phyloP scores from a whole-genome alignment of 1,140 invertebrate genomes.

The Pteromalus puparum region DNA sequence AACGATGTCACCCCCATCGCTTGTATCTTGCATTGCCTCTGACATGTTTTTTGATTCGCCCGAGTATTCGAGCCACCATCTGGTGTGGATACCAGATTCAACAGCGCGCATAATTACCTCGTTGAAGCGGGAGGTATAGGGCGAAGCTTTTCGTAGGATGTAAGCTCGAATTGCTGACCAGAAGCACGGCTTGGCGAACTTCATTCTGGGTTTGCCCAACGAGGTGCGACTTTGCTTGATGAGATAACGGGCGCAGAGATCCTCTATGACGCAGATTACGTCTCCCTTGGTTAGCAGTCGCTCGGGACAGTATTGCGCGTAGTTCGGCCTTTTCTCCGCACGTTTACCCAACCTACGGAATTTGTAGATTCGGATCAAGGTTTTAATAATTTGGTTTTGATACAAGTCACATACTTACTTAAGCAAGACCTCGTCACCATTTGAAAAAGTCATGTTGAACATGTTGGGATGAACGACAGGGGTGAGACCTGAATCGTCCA shows the following conservation, averaged over 20 bases:
- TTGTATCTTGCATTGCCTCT: neutral
- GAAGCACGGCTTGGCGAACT: constrained; percentile 6
- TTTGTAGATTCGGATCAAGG: too few relatives aligned
- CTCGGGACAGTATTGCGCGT: neutral
- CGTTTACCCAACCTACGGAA: neutral
- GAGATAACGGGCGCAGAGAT: neutral
- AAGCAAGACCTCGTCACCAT: neutral
- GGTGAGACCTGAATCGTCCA: constrained; percentile 8
- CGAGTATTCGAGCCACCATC: neutral
- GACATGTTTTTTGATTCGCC: neutral
- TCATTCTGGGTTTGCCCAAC: neutral
- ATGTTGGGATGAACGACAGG: constrained; percentile 41
- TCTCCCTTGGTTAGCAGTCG: neutral
- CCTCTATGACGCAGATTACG: constrained; percentile 10
- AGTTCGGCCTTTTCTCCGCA: neutral
- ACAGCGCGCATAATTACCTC: neutral
- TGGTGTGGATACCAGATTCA: neutral
- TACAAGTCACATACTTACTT: neutral
- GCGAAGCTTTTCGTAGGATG: constrained; percentile 23
- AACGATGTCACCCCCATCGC: neutral
- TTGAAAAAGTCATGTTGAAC: constrained; percentile 31
- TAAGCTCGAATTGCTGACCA: neutral
- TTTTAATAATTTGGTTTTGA: too few relatives aligned
- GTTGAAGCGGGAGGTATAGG: constrained; percentile 24
- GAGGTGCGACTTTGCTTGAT: too few relatives aligned